Base-by-base conservation (phyloP, 2,888 invertebrate species). In the Nemurella pictetii region DNA sequence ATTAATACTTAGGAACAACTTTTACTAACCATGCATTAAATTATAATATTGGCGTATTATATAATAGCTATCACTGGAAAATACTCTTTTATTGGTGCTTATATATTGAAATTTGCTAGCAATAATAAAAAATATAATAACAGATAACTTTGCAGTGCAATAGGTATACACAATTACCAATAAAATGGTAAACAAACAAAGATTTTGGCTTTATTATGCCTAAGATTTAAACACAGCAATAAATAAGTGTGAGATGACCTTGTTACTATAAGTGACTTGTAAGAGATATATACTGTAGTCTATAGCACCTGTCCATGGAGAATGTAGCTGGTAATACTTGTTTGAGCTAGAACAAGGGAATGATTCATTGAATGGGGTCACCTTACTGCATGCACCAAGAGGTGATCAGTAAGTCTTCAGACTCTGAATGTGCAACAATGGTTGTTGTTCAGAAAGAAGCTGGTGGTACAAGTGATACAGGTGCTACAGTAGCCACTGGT, bases 291-390 rank as follows among this genome's bases (percentile, higher is more conserved):
- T 55, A 55, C 55, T 55, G 20, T 12, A 55, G 75, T n/a, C n/a
- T n/a, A n/a, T n/a, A n/a, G 26, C 75, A 75, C 75, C 5, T 30
- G 80, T 30, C 30, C 4, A 30, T 28, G 25, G 80, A 30, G 80
- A 80, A 12, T 80, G 80, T 29, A 32, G 29, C 5, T 77, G 4
- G 26, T 20, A n/a, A n/a, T 73, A 73, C 25, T 25, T 73, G 73
- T 20, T 73, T 73, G 55, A 36, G 73, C 55, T 55, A 1, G 9
- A 55, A 25, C 75, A 75, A 28, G 26, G 75, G 75, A 26, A 75
- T 75, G 75, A 75, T 25, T 75, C 75, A 75, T 75, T 75, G 75
- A 75, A 75, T 75, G 26, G 75, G 75, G 75, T 75, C 75, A 75
- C 75, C 75, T 75, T 28, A 26, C 27, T 75, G 26, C 27, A 75